Evolutionary conservation across 1,140 invertebrate genomes (phyloP).

Genomic region (Drosophila repletoides): DNA sequence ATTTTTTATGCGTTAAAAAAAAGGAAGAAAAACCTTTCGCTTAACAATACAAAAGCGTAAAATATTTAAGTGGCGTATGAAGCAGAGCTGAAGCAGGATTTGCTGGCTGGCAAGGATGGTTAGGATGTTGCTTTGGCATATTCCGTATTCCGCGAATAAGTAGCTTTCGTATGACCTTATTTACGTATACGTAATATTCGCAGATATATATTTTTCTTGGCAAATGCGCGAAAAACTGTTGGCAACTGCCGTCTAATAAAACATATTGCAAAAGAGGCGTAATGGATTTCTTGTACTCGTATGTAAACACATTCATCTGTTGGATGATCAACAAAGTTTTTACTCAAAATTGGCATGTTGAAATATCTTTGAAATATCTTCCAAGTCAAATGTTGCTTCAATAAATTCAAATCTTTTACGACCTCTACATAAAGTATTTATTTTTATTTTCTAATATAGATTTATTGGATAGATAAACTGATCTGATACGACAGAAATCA

Average conservation of each 20-base stretch:
- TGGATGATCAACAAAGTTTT: too few relatives aligned
- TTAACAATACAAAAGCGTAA: conserved; percentile 64
- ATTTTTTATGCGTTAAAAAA: conserved; percentile 57
- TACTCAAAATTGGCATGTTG: too few relatives aligned
- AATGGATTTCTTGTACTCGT: background rate
- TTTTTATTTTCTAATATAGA: too few relatives aligned
- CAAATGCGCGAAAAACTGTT: conserved; percentile 28
- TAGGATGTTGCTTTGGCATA: background rate
- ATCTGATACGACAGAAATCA: too few relatives aligned
- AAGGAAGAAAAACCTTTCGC: conserved; percentile 15
- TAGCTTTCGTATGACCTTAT: conserved; percentile 48
- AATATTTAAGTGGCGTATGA: conserved; percentile 58
- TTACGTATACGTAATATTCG: conserved; percentile 53
- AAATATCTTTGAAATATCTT: too few relatives aligned
- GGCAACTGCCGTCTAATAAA: conserved; percentile 30
- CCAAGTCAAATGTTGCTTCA: too few relatives aligned
- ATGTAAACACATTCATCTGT: too few relatives aligned
- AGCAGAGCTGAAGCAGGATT: background rate
- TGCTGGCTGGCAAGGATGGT: background rate
- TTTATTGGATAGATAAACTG: too few relatives aligned
- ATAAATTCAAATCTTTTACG: too few relatives aligned
- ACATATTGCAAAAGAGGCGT: background rate
- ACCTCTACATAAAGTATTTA: too few relatives aligned
- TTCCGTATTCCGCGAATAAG: background rate
- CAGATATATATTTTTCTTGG: conserved; percentile 32